Evolutionary conservation across 2,888 invertebrate genomes (phyloP).

Genomic region (Phlogophora meticulosa): DNA sequence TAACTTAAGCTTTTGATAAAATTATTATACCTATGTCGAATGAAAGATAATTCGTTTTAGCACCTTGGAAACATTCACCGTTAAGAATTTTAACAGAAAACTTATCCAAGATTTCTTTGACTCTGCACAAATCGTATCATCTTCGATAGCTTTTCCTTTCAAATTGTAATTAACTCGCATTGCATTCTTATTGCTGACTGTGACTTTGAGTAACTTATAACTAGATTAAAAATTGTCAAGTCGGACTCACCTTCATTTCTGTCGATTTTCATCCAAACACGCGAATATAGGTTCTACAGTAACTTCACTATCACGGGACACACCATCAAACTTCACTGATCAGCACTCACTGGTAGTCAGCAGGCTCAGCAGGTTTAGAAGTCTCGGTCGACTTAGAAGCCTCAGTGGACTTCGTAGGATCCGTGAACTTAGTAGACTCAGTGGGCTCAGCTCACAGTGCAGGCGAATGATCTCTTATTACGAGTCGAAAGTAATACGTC

Average conservation of each 20-base stretch:
- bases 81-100: neutral
- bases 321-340: constrained; percentile 52
- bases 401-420: neutral
- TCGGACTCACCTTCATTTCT: constrained; percentile 84
- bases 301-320: constrained; percentile 54
- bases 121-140: neutral
- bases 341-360: constrained; percentile 46
- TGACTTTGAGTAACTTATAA: neutral
- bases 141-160: neutral
- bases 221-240: neutral
- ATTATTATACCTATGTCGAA: constrained; percentile 5
- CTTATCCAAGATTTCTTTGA: neutral
- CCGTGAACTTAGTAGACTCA: neutral
- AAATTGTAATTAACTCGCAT: neutral
- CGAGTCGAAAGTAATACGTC: constrained; percentile 67
- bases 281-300: constrained; percentile 55
- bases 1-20: constrained; percentile 30
- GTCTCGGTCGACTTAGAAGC: neutral
- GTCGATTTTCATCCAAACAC: constrained; percentile 71
- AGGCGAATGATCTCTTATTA: constrained; percentile 39
- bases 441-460: constrained; percentile 8
- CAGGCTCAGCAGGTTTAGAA: neutral
- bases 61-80: neutral
- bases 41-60: constrained; percentile 1
- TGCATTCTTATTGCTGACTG: neutral